Evolutionary conservation across 2,797 vertebrate genomes (phyloP).

Genomic region (Sarcoramphus papa): DNA sequence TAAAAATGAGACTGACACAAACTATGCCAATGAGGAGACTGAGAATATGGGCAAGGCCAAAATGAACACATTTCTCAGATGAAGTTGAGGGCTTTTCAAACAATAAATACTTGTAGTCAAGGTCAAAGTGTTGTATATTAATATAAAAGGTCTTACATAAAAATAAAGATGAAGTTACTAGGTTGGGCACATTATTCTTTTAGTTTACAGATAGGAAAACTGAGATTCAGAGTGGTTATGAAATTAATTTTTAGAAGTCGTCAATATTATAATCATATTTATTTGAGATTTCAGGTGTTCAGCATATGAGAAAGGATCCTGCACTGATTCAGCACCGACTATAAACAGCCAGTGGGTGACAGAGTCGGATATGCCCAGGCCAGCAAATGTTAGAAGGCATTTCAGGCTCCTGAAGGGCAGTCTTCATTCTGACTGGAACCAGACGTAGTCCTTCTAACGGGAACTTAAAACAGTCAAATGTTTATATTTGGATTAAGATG

Average conservation of each 20-base stretch:
- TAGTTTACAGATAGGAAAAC: background rate
- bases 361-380: background rate
- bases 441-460: background rate
- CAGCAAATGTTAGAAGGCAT: background rate
- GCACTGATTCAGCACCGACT: background rate
- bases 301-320: background rate
- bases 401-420: background rate
- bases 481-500: conserved; percentile 35
- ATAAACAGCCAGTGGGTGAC: background rate
- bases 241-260: background rate
- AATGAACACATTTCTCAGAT: background rate
- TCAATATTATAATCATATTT: background rate
- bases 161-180: background rate
- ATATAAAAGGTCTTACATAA: background rate
- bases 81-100: background rate
- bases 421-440: background rate
- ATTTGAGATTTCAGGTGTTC: background rate
- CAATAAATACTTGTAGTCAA: background rate
- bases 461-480: background rate
- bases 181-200: background rate
- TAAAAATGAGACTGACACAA: background rate
- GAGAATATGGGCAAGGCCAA: background rate
- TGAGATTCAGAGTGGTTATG: background rate
- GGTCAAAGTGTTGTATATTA: background rate
- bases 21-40: background rate